These are phyloP conservation scores for Macrotrachela quadricornifera DNA, from an alignment of 1,140 invertebrate genomes.

Conservation along the genomic window DNA sequence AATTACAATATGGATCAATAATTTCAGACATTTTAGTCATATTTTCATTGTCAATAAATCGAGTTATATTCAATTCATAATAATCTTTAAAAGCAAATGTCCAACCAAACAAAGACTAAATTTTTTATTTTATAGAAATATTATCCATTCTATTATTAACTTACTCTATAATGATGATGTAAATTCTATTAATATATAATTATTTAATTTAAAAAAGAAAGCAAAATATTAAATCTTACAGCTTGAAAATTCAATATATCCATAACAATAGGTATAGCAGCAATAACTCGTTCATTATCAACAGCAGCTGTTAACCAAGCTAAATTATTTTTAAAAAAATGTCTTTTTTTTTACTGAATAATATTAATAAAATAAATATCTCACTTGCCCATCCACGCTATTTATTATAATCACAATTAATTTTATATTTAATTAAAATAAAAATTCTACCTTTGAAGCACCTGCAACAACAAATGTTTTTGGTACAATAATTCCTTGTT, in stretches of 20 bases:
- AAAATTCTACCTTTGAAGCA: conserved; percentile 16
- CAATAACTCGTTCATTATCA: conserved; percentile 1
- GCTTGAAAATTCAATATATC: neutral
- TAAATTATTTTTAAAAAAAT: too few species aligned
- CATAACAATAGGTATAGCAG: conserved; percentile 1
- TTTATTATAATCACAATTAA: too few species aligned
- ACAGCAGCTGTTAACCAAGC: conserved; percentile 5
- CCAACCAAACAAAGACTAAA: neutral
- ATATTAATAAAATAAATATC: too few species aligned
- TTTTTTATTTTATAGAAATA: neutral
- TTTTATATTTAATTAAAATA: too few species aligned
- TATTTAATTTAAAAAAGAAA: too few species aligned
- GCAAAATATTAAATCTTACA: too few species aligned
- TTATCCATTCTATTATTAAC: neutral
- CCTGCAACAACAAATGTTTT: conserved; percentile 17
- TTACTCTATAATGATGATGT: neutral
- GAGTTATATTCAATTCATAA: neutral
- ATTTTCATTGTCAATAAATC: neutral
- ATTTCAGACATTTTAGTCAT: neutral
- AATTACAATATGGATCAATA: neutral
- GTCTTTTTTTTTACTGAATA: too few species aligned
- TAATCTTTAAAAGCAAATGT: neutral
- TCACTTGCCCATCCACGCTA: too few species aligned
- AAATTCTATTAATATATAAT: too few species aligned
- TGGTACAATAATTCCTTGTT: conserved; percentile 6